Evolutionary conservation across 2,113 vertebrate genomes (phyloP).

Genomic region (Marmota flaviventris): DNA sequence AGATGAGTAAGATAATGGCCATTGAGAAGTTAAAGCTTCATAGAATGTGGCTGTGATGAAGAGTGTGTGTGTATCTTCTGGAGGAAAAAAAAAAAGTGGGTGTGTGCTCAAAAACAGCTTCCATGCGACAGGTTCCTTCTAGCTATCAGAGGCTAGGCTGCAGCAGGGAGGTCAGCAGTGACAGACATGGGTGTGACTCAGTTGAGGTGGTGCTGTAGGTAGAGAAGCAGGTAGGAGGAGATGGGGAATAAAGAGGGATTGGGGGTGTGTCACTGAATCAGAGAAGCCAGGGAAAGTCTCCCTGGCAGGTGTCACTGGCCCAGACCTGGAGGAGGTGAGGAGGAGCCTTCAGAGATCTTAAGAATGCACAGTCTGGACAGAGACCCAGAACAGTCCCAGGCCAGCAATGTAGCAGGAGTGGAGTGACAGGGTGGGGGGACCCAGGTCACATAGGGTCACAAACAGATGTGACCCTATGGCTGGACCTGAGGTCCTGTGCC

Average conservation of each 20-base stretch:
- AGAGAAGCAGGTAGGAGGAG: not conserved
- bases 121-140: not conserved
- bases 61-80: fast-evolving
- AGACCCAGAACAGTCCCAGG: not conserved
- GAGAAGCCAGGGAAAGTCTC: not conserved
- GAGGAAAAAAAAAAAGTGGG: not conserved
- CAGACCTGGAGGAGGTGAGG: not conserved
- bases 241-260: not conserved
- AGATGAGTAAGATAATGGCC: too few relatives aligned
- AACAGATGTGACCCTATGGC: not conserved
- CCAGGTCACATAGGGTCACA: not conserved
- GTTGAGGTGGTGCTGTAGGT: not conserved
- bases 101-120: not conserved
- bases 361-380: not conserved
- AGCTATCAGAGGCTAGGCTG: not conserved
- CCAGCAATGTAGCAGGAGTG: not conserved
- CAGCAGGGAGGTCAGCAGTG: too few relatives aligned
- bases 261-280: not conserved
- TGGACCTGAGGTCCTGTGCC: too few relatives aligned
- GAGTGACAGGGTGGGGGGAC: not conserved
- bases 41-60: too few relatives aligned
- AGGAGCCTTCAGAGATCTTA: not conserved
- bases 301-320: not conserved
- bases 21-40: too few relatives aligned
- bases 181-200: not conserved